These are phyloP conservation scores for Dysmachus trigonus DNA, from an alignment of 2,888 invertebrate species.

Conservation along the genomic window DNA sequence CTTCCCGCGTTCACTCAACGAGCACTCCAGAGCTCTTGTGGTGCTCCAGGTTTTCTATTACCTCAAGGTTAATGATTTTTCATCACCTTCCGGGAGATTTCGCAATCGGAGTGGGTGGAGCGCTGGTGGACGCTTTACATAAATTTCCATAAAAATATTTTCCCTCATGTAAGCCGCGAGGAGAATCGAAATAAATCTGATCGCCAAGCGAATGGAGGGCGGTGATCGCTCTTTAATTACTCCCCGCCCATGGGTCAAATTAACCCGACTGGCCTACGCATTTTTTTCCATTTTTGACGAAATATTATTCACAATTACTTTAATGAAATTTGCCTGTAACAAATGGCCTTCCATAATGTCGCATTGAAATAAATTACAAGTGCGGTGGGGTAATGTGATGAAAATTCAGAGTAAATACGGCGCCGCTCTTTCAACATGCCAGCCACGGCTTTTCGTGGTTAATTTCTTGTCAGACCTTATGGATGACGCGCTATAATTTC, in stretches of 20 bases:
- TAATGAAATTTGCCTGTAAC: conserved; percentile 36
- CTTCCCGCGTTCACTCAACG: neutral
- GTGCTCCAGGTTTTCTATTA: neutral
- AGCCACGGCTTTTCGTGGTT: conserved; percentile 7
- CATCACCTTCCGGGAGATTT: neutral
- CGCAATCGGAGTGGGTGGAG: neutral
- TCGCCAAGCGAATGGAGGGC: neutral
- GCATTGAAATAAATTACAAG: conserved; percentile 35
- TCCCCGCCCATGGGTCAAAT: neutral
- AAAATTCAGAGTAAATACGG: neutral
- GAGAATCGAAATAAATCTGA: conserved; percentile 34
- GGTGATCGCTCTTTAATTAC: neutral
- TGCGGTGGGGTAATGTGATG: conserved; percentile 1
- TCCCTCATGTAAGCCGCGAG: neutral
- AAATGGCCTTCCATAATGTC: conserved; percentile 15
- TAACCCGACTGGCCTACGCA: neutral
- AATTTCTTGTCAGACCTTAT: conserved; percentile 28
- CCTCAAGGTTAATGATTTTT: neutral
- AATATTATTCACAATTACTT: conserved; percentile 41
- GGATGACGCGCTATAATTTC: conserved; percentile 2
- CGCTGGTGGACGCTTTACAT: neutral
- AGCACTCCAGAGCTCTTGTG: neutral
- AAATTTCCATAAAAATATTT: conserved; percentile 22
- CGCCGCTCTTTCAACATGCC: neutral
- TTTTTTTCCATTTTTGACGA: neutral